Percentiles rank a stretch among this genome's conserved stretches.
Evolutionary conservation across 2,888 invertebrate species (phyloP).

Genomic region (Allophyes oxyacanthae): DNA sequence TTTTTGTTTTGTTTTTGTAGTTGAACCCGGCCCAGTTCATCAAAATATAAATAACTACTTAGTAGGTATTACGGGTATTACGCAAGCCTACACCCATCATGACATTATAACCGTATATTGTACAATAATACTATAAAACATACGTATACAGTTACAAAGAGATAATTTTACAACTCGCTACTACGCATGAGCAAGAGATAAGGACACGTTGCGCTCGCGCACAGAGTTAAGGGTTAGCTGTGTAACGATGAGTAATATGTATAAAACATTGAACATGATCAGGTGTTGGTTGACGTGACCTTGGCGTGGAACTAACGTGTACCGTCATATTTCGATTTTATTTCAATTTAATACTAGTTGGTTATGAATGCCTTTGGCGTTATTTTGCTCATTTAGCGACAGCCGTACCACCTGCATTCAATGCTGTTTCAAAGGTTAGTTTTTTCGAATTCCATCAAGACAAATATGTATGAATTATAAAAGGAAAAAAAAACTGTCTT

Average conservation of each 20-base stretch:
- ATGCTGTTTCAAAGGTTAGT: too few species aligned
- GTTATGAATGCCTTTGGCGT: too few species aligned
- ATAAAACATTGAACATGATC: background rate
- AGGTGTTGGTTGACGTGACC: slow-evolving; percentile 1
- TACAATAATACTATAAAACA: slow-evolving; percentile 1
- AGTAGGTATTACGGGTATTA: background rate
- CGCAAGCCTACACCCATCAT: background rate
- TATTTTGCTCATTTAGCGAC: too few species aligned
- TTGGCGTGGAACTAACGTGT: background rate
- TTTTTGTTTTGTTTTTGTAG: too few species aligned
- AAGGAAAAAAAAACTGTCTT: too few species aligned
- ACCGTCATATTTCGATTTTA: too few species aligned
- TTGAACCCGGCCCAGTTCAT: too few species aligned
- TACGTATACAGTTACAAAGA: slow-evolving; percentile 25
- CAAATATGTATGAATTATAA: too few species aligned
- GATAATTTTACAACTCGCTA: slow-evolving; percentile 75
- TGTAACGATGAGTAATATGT: slow-evolving; percentile 14
- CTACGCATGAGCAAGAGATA: slow-evolving; percentile 68
- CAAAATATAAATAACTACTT: too few species aligned
- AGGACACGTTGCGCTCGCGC: slow-evolving; percentile 59
- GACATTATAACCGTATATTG: slow-evolving; percentile 1
- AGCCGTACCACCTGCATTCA: too few species aligned
- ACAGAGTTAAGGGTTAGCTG: slow-evolving; percentile 44
- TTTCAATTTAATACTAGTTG: too few species aligned
- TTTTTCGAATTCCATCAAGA: too few species aligned